phyloP scores from a whole-genome alignment of 2,888 invertebrate species.

The Labia minor region DNA sequence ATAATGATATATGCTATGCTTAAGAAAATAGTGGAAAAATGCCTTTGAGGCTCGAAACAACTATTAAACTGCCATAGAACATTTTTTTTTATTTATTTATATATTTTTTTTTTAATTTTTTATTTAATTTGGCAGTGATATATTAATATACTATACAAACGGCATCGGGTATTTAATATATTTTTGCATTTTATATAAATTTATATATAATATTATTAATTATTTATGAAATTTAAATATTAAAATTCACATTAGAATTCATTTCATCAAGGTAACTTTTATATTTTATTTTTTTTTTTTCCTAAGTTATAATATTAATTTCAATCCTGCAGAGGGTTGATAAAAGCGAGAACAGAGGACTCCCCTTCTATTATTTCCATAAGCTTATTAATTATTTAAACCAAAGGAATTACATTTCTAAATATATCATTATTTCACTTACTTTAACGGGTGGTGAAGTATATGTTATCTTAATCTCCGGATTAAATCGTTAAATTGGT shows the following conservation, averaged over 20 bases:
- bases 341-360: neutral
- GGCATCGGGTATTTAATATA: neutral
- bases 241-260: neutral
- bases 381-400: too few species aligned
- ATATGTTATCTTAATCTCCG: too few species aligned
- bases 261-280: conserved; percentile 1
- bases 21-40: conserved; percentile 1
- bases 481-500: too few species aligned
- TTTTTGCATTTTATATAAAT: neutral
- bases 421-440: too few species aligned
- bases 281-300: neutral
- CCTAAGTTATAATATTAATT: neutral
- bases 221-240: neutral
- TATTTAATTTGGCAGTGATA: neutral
- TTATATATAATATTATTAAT: neutral
- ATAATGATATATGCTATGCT: neutral
- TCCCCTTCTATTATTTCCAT: neutral
- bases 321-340: neutral
- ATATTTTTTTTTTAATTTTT: too few species aligned
- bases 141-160: neutral
- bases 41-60: conserved; percentile 7
- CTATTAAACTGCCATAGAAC: neutral
- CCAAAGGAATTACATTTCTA: too few species aligned
- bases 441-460: too few species aligned
- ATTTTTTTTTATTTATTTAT: too few species aligned